These are phyloP conservation scores for Montipora efflorescens DNA, from an alignment of 64 coral and sea anemone species.

Conservation along the genomic window DNA sequence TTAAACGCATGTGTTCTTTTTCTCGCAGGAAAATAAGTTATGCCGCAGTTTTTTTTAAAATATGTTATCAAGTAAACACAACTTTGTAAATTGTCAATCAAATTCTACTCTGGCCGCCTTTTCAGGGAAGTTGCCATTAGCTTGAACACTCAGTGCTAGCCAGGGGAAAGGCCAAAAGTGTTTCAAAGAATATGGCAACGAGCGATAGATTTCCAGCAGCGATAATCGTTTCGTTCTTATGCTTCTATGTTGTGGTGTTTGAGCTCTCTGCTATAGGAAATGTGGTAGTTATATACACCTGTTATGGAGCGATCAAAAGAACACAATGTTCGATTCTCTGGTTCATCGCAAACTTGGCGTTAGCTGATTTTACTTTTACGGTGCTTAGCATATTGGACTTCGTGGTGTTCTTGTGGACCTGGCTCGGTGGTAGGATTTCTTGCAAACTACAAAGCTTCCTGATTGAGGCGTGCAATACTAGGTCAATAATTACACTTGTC, in stretches of 20 bases:
- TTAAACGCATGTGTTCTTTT: too few relatives aligned
- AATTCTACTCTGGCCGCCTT: too few relatives aligned
- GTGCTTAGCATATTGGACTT: constrained; percentile 38
- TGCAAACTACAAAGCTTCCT: constrained; percentile 56
- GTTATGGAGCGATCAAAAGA: constrained; percentile 13
- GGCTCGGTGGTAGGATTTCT: constrained; percentile 40
- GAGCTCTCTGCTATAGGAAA: background rate
- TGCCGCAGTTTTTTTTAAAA: too few relatives aligned
- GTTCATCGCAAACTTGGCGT: constrained; percentile 58
- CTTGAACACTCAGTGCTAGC: too few relatives aligned
- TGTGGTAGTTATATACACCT: background rate
- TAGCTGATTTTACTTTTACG: constrained; percentile 36
- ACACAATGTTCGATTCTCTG: background rate
- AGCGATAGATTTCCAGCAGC: constrained; percentile 10
- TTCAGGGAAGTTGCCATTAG: too few relatives aligned
- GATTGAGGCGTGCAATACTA: constrained; percentile 45
- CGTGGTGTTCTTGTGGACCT: constrained; percentile 37
- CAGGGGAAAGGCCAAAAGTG: too few relatives aligned
- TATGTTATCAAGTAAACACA: too few relatives aligned
- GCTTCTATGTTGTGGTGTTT: background rate
- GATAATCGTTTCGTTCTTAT: background rate
- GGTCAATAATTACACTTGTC: constrained; percentile 40
- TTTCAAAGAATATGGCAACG: background rate
- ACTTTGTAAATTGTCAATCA: too few relatives aligned
- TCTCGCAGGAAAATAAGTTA: too few relatives aligned